Evolutionary conservation across 2,797 vertebrate genomes (phyloP), one percentile per base, ranked within the genome.

Genomic region (Gobio occitaniae): DNA sequence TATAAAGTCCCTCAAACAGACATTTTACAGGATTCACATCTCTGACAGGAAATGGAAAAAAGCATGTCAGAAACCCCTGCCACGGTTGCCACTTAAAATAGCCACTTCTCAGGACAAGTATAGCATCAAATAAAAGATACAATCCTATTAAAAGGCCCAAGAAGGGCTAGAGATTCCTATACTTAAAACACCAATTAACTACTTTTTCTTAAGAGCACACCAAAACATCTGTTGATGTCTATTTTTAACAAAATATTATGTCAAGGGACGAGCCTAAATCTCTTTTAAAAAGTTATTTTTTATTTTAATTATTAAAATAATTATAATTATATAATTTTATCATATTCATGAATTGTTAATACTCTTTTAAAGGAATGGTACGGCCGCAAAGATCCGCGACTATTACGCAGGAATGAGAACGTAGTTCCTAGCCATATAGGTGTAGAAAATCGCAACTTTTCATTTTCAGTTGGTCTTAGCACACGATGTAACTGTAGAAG

Each of bases 41-140:
- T 88, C 71, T 86, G 79, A 87, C 79, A 91, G 92, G 89, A 94
- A 93, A 92, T 90, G 88, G 90, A 91, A 92, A 87, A 88, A 92
- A 87, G 69, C 48, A 80, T 86, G 70, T 86, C 71, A 89, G 88
- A 92, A 92, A 91, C 74, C 85, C 78, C 80, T 88, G 80, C 59
- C 68, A 63, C 68, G 83, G 77, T 85, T 76, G 56, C 76, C 77
- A 86, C 90, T 92, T 88, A 92, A 94, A 94, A 92, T 90, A 92
- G 89, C 61, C 56, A 50, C 86, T 88, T 84, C 9, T 63, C 91
- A 88, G 91, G 93, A 91, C 88, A 90, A 92, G 87, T 86, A 78
- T 81, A 92, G 90, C 84, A 90, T 89, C 89, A 92, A 87, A 93
- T 94, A 92, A 93, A 94, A 91, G 8, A 86, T 69, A 72, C 75